These are phyloP conservation scores for Eilema caniola DNA, from an alignment of 2,888 invertebrate species.

Conservation along the genomic window DNA sequence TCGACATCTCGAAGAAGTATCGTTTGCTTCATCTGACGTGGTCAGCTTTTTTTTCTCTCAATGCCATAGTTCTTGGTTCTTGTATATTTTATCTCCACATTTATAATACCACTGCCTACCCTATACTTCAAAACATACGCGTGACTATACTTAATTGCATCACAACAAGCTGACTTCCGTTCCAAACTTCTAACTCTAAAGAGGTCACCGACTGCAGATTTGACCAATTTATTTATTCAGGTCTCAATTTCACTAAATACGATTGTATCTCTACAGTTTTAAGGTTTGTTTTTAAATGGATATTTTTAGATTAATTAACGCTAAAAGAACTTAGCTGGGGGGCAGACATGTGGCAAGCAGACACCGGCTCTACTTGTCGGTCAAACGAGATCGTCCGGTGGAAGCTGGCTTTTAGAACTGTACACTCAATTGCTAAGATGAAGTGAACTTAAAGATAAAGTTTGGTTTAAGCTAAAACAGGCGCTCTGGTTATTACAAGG, in stretches of 20 bases:
- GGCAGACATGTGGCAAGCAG: conserved; percentile 58
- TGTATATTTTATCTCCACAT: not conserved
- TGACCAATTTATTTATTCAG: conserved; percentile 9
- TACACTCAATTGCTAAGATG: not conserved
- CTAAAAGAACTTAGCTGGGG: conserved; percentile 56
- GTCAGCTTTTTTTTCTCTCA: not conserved
- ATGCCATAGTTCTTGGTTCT: not conserved
- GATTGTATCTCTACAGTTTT: conserved; percentile 1
- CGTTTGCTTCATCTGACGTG: too few species aligned
- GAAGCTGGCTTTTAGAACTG: conserved; percentile 15
- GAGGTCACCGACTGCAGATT: conserved; percentile 10
- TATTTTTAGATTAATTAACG: conserved; percentile 30
- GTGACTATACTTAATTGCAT: not conserved
- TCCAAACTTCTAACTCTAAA: conserved; percentile 17
- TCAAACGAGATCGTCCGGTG: conserved; percentile 18
- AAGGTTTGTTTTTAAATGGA: conserved; percentile 23
- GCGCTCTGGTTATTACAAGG: too few species aligned
- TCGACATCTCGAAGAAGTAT: too few species aligned
- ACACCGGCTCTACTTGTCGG: conserved; percentile 26
- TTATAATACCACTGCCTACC: not conserved
- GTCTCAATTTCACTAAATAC: not conserved
- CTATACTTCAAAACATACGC: too few species aligned
- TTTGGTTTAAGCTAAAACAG: too few species aligned
- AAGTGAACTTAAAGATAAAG: too few species aligned
- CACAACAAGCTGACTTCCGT: conserved; percentile 15